These are phyloP conservation scores for Montipora cactus DNA, from an alignment of 64 coral and sea anemone species.

Conservation along the genomic window DNA sequence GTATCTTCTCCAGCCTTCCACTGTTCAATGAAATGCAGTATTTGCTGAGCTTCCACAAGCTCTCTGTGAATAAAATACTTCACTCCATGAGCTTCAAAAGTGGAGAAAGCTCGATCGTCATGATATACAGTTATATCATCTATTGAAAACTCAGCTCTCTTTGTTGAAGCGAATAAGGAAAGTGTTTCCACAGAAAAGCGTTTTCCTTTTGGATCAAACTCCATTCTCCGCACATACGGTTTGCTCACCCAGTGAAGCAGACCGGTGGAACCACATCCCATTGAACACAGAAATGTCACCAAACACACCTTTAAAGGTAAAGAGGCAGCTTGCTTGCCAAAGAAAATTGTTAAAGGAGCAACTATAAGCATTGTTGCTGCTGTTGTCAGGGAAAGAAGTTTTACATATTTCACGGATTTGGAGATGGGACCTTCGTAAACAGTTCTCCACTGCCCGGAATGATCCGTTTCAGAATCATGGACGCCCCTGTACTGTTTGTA, in stretches of 20 bases:
- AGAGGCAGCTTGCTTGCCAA: conserved; percentile 92
- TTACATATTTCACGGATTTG: conserved; percentile 89
- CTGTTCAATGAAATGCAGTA: conserved; percentile 82
- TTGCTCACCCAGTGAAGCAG: conserved; percentile 87
- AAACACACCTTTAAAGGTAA: conserved; percentile 75
- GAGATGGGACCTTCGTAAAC: conserved; percentile 97
- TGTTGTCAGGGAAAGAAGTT: conserved; percentile 88
- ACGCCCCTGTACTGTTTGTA: not conserved
- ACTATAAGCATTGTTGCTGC: conserved; percentile 74
- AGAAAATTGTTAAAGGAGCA: conserved; percentile 84
- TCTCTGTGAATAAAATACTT: conserved; percentile 95
- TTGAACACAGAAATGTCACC: conserved; percentile 76
- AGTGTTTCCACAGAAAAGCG: conserved; percentile 89
- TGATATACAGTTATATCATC: conserved; percentile 75
- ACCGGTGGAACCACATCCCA: conserved; percentile 85
- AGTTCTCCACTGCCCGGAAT: conserved; percentile 64
- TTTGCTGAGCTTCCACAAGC: conserved; percentile 92
- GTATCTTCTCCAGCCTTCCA: conserved; percentile 14
- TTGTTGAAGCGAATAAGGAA: conserved; percentile 72
- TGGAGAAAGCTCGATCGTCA: conserved; percentile 81
- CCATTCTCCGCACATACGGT: conserved; percentile 87
- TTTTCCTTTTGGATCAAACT: conserved; percentile 73
- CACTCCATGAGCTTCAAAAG: conserved; percentile 90
- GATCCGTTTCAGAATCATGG: not conserved
- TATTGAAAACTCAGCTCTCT: conserved; percentile 79